Conservation (phyloP, 2,113 vertebrate genomes). For the Thinocorus orbignyianus region DNA sequence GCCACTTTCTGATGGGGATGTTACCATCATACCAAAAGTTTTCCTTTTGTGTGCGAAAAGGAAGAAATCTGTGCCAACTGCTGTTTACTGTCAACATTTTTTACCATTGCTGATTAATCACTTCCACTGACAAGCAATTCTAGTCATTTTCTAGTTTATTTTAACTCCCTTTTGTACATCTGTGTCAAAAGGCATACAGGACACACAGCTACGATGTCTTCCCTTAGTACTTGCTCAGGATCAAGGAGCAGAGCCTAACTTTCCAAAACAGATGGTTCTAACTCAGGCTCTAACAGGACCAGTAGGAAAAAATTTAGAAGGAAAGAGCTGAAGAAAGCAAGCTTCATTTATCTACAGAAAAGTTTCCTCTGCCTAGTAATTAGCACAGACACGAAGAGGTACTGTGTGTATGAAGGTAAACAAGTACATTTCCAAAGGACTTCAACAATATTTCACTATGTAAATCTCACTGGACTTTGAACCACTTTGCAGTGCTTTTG, state of each 20-base stretch:
- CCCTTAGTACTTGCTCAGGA: background rate
- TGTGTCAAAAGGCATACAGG: background rate
- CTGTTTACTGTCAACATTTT: background rate
- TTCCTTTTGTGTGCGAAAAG: background rate
- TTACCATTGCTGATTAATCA: background rate
- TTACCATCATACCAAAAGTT: background rate
- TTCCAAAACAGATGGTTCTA: background rate
- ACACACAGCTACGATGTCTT: background rate
- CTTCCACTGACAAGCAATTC: background rate
- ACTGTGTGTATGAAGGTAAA: background rate
- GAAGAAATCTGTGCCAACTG: background rate
- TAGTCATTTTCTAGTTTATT: background rate
- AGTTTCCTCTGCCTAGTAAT: background rate
- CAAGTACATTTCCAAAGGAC: background rate
- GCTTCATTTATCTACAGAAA: background rate
- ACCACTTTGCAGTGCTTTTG: background rate
- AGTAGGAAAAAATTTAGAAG: background rate
- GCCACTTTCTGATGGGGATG: background rate
- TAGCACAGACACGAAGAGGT: background rate
- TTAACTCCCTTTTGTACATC: background rate
- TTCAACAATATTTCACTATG: background rate
- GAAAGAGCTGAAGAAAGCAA: background rate
- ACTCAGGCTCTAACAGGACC: background rate
- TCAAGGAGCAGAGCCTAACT: background rate
- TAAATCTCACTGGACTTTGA: background rate